Evolutionary conservation across 92 coral and sea anemone genomes (phyloP).

Genomic region (Nematostella vectensis): DNA sequence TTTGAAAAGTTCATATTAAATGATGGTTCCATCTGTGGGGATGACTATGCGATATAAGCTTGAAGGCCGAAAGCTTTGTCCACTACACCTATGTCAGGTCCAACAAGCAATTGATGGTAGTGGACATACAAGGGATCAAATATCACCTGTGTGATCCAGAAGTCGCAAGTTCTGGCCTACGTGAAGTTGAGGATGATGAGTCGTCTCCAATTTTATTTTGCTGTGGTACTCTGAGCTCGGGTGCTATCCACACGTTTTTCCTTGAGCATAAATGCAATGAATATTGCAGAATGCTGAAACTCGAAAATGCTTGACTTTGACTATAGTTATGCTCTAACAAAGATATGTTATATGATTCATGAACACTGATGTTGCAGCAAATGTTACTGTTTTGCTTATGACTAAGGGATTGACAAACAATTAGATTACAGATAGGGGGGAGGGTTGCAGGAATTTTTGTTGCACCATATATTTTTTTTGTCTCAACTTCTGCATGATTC

Average conservation of each 20-base stretch:
- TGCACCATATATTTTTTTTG: too few species aligned
- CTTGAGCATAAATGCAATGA: conserved; percentile 7
- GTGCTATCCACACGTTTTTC: conserved; percentile 5
- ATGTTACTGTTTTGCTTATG: too few species aligned
- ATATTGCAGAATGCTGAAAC: conserved; percentile 1
- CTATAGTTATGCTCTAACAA: too few species aligned
- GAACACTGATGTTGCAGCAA: too few species aligned
- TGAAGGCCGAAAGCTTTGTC: conserved; percentile 41
- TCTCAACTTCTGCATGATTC: too few species aligned
- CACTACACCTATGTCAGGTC: conserved; percentile 34
- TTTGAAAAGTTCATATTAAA: conserved; percentile 40
- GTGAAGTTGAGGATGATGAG: conserved; percentile 27
- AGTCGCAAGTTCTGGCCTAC: conserved; percentile 28
- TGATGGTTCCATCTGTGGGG: conserved; percentile 34
- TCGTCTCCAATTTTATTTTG: neutral
- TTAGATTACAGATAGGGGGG: too few species aligned
- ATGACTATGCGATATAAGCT: conserved; percentile 23
- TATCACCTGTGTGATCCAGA: conserved; percentile 42
- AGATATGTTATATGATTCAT: too few species aligned
- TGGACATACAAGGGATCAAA: conserved; percentile 37
- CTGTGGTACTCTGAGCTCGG: neutral
- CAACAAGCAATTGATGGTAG: conserved; percentile 33
- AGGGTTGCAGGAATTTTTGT: too few species aligned
- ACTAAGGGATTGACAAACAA: too few species aligned
- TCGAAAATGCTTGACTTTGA: conserved; percentile 1